A percentile compares a stretch with the other conserved stretches of the same genome.
Evolutionary conservation across 2,888 invertebrate species (phyloP).

Genomic region (Caenorhabditis sp.): DNA sequence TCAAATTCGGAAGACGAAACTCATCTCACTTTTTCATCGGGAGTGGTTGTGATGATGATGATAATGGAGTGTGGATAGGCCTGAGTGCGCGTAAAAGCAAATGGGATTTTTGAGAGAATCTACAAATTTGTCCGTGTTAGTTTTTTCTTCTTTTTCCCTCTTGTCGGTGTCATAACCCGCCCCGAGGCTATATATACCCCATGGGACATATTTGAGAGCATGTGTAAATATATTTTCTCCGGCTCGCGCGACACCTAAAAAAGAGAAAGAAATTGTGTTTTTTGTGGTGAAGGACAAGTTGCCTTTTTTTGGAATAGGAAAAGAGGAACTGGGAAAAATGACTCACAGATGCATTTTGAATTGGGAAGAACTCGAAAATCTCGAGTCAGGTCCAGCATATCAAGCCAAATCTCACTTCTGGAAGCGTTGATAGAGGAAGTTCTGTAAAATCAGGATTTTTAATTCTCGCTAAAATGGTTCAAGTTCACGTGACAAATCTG

Average conservation of each 20-base stretch:
- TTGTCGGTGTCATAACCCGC: not conserved
- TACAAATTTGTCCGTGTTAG: not conserved
- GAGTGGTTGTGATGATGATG: not conserved
- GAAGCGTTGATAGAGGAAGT: too few species aligned
- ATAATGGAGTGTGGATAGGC: too few species aligned
- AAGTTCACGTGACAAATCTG: too few species aligned
- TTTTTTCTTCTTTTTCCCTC: not conserved
- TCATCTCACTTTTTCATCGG: not conserved
- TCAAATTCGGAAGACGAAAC: not conserved
- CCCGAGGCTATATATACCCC: not conserved
- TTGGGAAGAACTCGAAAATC: too few species aligned
- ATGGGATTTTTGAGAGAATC: not conserved
- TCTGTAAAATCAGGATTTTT: too few species aligned
- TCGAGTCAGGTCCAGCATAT: too few species aligned
- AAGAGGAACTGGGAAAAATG: not conserved
- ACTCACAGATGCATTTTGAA: too few species aligned
- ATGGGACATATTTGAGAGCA: not conserved
- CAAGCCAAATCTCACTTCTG: too few species aligned
- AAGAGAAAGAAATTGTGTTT: not conserved
- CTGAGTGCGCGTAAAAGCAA: not conserved
- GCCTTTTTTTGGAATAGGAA: not conserved
- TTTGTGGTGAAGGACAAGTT: not conserved
- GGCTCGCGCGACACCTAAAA: not conserved
- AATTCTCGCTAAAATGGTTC: too few species aligned
- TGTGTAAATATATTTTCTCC: not conserved